Evolutionary conservation across 2,113 vertebrate genomes (phyloP).

Genomic region (Lepidothrix coronata): DNA sequence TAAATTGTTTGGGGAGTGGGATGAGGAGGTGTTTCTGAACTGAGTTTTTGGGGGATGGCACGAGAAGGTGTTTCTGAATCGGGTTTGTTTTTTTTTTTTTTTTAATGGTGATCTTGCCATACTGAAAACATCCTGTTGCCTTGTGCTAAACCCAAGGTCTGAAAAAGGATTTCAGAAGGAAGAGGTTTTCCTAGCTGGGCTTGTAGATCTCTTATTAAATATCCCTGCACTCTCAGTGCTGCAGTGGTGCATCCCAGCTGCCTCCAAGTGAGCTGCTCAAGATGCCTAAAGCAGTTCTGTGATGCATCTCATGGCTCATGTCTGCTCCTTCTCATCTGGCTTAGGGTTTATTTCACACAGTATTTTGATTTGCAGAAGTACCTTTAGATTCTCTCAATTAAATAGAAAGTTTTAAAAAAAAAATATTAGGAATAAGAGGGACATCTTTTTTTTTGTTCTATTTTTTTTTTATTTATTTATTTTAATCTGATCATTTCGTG

Average conservation of each 20-base stretch:
- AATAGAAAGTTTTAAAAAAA: not conserved
- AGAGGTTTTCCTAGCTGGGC: not conserved
- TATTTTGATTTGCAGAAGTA: not conserved
- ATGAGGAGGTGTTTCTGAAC: not conserved
- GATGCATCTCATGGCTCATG: not conserved
- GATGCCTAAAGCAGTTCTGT: not conserved
- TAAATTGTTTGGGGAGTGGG: accelerated
- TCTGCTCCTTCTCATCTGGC: not conserved
- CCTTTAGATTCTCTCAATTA: not conserved
- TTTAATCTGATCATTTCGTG: constrained; percentile 39
- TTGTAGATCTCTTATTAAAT: not conserved
- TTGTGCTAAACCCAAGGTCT: not conserved
- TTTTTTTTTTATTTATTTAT: not conserved
- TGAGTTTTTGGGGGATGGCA: not conserved
- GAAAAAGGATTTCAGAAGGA: not conserved
- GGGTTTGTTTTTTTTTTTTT: not conserved
- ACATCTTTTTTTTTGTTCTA: not conserved
- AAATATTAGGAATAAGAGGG: not conserved
- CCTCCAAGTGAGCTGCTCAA: not conserved
- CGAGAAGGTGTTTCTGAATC: not conserved
- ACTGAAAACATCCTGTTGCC: not conserved
- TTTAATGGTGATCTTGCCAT: not conserved
- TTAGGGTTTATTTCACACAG: not conserved
- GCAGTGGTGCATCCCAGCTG: not conserved
- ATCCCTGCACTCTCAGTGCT: not conserved